Conservation (phyloP, 2,797 vertebrate genomes). For the Sebastes nivosus region DNA sequence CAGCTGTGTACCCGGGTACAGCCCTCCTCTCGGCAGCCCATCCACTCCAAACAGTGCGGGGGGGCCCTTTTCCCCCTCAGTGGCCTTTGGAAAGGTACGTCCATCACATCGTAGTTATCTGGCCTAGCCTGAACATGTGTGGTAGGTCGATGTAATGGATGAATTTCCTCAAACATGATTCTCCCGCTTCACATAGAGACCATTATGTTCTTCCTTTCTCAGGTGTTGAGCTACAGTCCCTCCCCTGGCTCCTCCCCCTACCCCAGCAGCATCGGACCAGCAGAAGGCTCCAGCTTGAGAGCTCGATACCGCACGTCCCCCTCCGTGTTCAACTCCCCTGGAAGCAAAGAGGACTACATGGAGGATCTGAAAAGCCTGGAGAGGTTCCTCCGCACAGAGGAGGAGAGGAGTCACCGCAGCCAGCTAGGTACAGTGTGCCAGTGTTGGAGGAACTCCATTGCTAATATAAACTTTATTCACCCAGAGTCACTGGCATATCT, state of each 20-base stretch:
- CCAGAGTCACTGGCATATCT: not conserved
- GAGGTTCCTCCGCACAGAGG: slow-evolving; percentile 89
- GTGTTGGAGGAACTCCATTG: not conserved
- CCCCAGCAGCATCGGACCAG: slow-evolving; percentile 83
- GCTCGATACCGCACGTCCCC: slow-evolving; percentile 92
- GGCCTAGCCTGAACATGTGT: not conserved
- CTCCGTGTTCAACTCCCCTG: slow-evolving; percentile 87
- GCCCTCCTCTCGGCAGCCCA: slow-evolving; percentile 85
- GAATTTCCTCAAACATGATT: not conserved
- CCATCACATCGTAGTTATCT: not conserved
- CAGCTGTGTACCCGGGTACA: slow-evolving; percentile 87
- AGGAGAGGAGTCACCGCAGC: slow-evolving; percentile 91
- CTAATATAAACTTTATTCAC: not conserved
- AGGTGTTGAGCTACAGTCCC: slow-evolving; percentile 87
- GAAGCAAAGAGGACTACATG: slow-evolving; percentile 92
- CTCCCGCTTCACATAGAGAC: not conserved
- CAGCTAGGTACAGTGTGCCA: slow-evolving; percentile 85
- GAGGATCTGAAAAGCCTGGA: slow-evolving; percentile 90
- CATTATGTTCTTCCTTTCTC: not conserved
- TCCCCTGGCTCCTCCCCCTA: slow-evolving; percentile 84
- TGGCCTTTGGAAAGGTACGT: slow-evolving; percentile 83
- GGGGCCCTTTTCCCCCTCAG: slow-evolving; percentile 79
- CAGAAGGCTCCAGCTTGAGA: slow-evolving; percentile 85
- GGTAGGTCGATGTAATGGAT: not conserved
- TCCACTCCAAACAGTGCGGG: slow-evolving; percentile 77